Evolutionary conservation across 1,140 invertebrate genomes (phyloP).

Genomic region (Oreohelix idahoensis): DNA sequence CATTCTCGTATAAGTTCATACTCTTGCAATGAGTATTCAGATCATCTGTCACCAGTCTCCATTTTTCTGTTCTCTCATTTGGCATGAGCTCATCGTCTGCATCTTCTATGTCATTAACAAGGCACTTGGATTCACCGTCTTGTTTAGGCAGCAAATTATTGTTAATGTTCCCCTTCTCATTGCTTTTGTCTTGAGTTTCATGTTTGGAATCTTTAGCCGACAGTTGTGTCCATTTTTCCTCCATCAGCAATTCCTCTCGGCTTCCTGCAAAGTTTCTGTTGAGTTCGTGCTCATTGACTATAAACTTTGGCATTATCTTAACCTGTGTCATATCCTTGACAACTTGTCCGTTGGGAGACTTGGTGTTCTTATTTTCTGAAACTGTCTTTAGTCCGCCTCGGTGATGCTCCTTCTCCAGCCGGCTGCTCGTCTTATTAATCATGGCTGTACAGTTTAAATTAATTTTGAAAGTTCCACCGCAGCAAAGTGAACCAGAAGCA

Average conservation of each 20-base stretch:
- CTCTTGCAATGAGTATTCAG: neutral
- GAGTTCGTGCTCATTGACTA: conserved; percentile 24
- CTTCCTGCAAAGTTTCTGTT: conserved; percentile 38
- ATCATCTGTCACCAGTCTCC: conserved; percentile 7
- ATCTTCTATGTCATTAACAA: neutral
- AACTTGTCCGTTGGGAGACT: neutral
- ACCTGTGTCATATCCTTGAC: neutral
- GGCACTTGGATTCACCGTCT: neutral
- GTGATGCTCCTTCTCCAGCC: neutral
- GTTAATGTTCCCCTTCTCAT: neutral
- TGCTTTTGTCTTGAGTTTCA: neutral
- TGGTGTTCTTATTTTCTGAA: neutral
- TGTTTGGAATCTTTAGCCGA: neutral
- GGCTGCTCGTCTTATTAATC: conserved; percentile 13
- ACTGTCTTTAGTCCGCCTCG: neutral
- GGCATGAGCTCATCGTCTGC: neutral
- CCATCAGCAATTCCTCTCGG: conserved; percentile 16
- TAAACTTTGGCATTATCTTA: neutral
- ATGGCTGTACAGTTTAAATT: conserved; percentile 29
- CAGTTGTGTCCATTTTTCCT: neutral
- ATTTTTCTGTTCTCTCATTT: neutral
- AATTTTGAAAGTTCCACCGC: conserved; percentile 24
- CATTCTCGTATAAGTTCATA: conserved; percentile 18
- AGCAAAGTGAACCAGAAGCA: conserved; percentile 7
- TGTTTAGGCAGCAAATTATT: neutral